Evolutionary conservation across 2,797 vertebrate species (phyloP).

Genomic region (Spea hammondii): DNA sequence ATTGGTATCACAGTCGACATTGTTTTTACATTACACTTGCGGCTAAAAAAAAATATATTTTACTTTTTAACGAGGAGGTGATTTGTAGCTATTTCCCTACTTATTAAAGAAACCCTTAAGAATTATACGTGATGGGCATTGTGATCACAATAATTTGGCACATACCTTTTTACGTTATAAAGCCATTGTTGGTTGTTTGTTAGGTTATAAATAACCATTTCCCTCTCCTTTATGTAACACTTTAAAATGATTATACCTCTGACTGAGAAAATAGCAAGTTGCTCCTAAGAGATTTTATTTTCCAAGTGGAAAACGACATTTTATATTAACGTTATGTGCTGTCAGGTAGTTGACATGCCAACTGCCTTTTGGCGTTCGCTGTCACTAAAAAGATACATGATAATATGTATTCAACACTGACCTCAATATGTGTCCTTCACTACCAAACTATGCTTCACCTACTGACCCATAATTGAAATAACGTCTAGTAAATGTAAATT

Average conservation of each 20-base stretch:
- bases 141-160: not conserved
- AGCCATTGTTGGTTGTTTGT: not conserved
- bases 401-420: slow-evolving; percentile 20
- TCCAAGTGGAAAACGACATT: not conserved
- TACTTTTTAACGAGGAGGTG: slow-evolving; percentile 12
- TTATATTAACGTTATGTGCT: slow-evolving; percentile 15
- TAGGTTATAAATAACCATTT: slow-evolving; percentile 28
- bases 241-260: slow-evolving; percentile 27
- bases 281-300: not conserved
- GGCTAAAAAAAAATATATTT: slow-evolving; percentile 7
- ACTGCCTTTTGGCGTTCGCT: not conserved
- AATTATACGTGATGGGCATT: not conserved
- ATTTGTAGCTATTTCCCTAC: slow-evolving; percentile 39
- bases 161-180: slow-evolving; percentile 24
- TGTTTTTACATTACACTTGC: not conserved
- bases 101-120: not conserved
- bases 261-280: slow-evolving; percentile 15
- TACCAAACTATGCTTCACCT: too few relatives aligned
- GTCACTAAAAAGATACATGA: slow-evolving; percentile 1
- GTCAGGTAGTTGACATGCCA: not conserved
- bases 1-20: not conserved
- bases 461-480: too few relatives aligned
- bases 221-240: not conserved
- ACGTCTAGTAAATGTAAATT: too few relatives aligned
- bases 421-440: slow-evolving; percentile 4